A percentile compares a stretch with the other conserved stretches of the same genome.
phyloP scores from a whole-genome alignment of 2,888 invertebrate species.

The Polydrusus pterygomalis region DNA sequence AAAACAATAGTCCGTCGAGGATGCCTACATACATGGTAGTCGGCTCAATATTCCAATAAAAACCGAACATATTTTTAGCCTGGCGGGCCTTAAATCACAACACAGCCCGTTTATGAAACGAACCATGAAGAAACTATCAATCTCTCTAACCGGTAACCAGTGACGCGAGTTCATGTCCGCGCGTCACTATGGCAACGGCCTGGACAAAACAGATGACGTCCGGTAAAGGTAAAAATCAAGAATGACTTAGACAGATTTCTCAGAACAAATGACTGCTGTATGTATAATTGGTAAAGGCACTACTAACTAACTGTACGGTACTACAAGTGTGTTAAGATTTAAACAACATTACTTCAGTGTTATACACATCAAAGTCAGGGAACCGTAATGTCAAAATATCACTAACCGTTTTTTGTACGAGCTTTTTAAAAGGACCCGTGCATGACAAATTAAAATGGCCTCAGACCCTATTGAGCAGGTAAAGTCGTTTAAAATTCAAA shows the following conservation, averaged over 20 bases:
- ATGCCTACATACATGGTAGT: conserved; percentile 19
- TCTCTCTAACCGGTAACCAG: conserved; percentile 41
- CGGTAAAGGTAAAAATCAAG: conserved; percentile 46
- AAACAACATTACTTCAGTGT: no score
- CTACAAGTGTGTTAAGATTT: no score
- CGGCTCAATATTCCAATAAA: conserved; percentile 42
- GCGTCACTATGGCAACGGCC: conserved; percentile 28
- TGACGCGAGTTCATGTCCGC: conserved; percentile 46
- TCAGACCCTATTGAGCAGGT: conserved; percentile 29
- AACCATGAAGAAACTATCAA: conserved; percentile 49
- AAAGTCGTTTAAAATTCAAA: conserved; percentile 43
- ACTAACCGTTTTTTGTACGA: conserved; percentile 35
- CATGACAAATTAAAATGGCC: conserved; percentile 46
- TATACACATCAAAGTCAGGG: not conserved
- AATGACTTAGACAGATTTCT: conserved; percentile 45
- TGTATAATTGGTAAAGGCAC: no score
- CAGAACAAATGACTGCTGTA: conserved; percentile 48
- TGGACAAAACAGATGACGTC: conserved; percentile 49
- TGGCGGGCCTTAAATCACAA: conserved; percentile 43
- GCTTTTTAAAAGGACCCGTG: conserved; percentile 31
- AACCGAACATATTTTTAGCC: conserved; percentile 44
- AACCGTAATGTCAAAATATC: conserved; percentile 25
- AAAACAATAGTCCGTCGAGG: not conserved
- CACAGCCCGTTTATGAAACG: conserved; percentile 49
- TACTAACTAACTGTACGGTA: conserved; percentile 18